Percentiles rank a stretch among this genome's conserved stretches.
Conservation (phyloP, 2,888 invertebrate species). For the Chalcosyrphus nemorum region DNA sequence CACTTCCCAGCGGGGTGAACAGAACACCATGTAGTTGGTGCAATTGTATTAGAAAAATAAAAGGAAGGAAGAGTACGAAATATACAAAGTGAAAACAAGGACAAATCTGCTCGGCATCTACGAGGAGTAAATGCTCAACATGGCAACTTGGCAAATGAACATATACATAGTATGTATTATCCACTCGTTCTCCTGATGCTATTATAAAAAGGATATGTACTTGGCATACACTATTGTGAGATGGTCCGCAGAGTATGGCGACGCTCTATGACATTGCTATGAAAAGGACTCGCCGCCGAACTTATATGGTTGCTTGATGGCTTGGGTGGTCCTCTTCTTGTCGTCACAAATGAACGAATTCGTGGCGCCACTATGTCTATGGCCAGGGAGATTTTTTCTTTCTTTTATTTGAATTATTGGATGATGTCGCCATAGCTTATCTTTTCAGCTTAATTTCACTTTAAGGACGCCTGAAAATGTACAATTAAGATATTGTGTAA, state of each 20-base stretch:
- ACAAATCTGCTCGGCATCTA: slow-evolving; percentile 45
- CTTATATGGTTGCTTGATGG: slow-evolving; percentile 27
- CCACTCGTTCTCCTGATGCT: slow-evolving; percentile 30
- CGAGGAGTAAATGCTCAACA: slow-evolving; percentile 34
- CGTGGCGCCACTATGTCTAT: slow-evolving; percentile 53
- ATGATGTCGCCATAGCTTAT: slow-evolving; percentile 45
- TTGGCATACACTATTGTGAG: slow-evolving; percentile 54
- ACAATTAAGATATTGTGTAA: slow-evolving; percentile 22
- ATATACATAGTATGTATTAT: slow-evolving; percentile 26
- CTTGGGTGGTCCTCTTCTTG: slow-evolving; percentile 18
- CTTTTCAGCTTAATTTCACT: slow-evolving; percentile 32
- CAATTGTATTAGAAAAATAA: slow-evolving; percentile 42
- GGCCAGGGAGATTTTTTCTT: background rate
- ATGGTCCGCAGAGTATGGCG: slow-evolving; percentile 50
- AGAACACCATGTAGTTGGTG: slow-evolving; percentile 38
- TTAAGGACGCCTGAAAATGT: slow-evolving; percentile 30
- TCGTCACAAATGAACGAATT: slow-evolving; percentile 46
- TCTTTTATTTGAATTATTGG: slow-evolving; percentile 42
- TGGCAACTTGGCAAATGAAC: slow-evolving; percentile 66
- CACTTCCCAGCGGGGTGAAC: slow-evolving; percentile 33
- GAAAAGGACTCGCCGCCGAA: slow-evolving; percentile 36
- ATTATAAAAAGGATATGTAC: slow-evolving; percentile 58
- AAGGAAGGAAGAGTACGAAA: background rate
- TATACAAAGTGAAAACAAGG: slow-evolving; percentile 60
- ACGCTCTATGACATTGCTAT: slow-evolving; percentile 40